Evolutionary conservation across 2,113 vertebrate genomes (phyloP).

Genomic region (Petaurus breviceps): DNA sequence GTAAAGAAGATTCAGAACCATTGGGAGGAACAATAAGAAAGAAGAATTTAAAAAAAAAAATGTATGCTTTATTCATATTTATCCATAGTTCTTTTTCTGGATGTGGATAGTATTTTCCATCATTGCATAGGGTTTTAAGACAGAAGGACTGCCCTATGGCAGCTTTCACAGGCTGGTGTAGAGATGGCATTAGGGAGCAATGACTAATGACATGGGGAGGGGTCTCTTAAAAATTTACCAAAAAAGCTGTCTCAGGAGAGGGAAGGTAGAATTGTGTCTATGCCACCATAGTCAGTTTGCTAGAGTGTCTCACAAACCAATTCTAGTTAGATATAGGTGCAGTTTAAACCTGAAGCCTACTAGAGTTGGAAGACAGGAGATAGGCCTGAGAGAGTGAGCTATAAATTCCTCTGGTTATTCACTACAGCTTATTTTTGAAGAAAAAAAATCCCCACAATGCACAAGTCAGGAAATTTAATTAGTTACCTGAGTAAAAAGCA

Average conservation of each 20-base stretch:
- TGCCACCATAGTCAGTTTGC: not conserved
- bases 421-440: not conserved
- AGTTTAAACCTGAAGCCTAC: not conserved
- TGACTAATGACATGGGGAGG: too few relatives aligned
- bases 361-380: not conserved
- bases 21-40: too few relatives aligned
- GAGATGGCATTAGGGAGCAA: not conserved
- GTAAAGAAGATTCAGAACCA: too few relatives aligned
- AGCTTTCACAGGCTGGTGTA: not conserved
- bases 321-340: not conserved
- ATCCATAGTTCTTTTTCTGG: too few relatives aligned
- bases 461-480: not conserved
- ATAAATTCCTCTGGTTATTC: not conserved
- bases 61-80: too few relatives aligned
- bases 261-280: not conserved
- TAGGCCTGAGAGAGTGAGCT: not conserved
- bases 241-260: not conserved
- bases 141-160: not conserved
- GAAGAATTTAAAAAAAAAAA: too few relatives aligned
- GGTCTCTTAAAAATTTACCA: not conserved
- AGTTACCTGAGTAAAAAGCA: not conserved
- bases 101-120: too few relatives aligned
- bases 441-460: slow-evolving; percentile 17
- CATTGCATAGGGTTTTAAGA: too few relatives aligned
- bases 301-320: not conserved